Conservation (phyloP, 2,113 vertebrate genomes). For the Hiodon alosoides region DNA sequence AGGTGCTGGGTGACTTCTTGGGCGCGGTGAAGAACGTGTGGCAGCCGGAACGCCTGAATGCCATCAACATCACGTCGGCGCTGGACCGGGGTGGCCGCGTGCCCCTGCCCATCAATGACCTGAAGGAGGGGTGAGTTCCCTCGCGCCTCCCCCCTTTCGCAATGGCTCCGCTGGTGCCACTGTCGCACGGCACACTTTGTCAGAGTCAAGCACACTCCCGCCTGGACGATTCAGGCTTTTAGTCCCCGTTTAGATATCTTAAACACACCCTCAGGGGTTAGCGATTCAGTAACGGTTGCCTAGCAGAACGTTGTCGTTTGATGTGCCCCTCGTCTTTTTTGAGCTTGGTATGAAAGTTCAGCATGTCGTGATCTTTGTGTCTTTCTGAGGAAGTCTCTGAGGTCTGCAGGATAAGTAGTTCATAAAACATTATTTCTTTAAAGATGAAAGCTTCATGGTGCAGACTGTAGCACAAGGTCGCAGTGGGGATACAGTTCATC, state of each 20-base stretch:
- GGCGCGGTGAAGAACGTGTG: slow-evolving; percentile 96
- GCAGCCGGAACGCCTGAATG: slow-evolving; percentile 92
- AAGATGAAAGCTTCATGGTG: slow-evolving; percentile 39
- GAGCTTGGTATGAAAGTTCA: neutral
- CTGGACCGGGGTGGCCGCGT: slow-evolving; percentile 90
- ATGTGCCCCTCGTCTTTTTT: too few species aligned
- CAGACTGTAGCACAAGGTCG: slow-evolving; percentile 12
- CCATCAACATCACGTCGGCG: slow-evolving; percentile 95
- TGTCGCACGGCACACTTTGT: too few species aligned
- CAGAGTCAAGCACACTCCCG: too few species aligned
- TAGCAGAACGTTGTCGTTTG: too few species aligned
- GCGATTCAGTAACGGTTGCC: too few species aligned
- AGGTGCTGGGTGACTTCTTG: slow-evolving; percentile 93
- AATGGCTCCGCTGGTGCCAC: neutral
- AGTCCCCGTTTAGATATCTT: too few species aligned
- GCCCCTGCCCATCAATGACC: slow-evolving; percentile 90
- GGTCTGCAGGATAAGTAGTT: slow-evolving; percentile 16
- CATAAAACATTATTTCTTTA: slow-evolving; percentile 37
- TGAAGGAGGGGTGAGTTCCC: slow-evolving; percentile 88
- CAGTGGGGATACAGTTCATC: slow-evolving; percentile 16
- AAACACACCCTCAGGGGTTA: too few species aligned
- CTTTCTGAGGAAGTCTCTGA: slow-evolving; percentile 28
- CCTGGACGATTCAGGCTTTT: too few species aligned
- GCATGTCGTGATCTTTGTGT: neutral
- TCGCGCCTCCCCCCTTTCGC: neutral